Evolutionary conservation across 2,113 vertebrate species (phyloP).

Genomic region (Myiopsitta monachus): DNA sequence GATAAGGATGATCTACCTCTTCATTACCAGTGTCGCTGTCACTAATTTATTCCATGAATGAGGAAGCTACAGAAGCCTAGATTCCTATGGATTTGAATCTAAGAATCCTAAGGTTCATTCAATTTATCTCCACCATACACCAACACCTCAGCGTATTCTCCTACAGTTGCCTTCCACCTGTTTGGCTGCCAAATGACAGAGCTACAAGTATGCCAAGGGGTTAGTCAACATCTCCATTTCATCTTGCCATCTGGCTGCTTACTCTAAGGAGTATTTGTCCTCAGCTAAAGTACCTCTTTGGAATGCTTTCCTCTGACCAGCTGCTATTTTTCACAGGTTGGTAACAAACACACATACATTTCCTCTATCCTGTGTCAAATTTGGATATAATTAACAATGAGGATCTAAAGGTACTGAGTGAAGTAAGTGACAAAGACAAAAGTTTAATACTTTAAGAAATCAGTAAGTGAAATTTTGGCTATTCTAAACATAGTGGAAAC

Average conservation of each 20-base stretch:
- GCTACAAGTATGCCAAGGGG: not conserved
- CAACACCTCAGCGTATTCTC: not conserved
- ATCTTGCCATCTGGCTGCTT: not conserved
- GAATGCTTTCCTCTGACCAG: not conserved
- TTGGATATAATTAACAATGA: not conserved
- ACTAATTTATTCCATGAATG: not conserved
- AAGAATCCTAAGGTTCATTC: not conserved
- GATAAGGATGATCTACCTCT: not conserved
- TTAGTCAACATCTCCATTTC: not conserved
- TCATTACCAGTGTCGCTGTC: not conserved
- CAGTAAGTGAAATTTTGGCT: not conserved
- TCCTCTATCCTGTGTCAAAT: not conserved
- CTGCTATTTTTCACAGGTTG: not conserved
- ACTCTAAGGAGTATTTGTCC: not conserved
- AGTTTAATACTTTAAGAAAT: not conserved
- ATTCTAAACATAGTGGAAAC: not conserved
- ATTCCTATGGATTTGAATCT: not conserved
- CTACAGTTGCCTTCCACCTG: not conserved
- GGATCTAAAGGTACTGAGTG: not conserved
- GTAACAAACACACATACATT: not conserved
- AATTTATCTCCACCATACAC: not conserved
- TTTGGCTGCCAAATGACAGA: not conserved
- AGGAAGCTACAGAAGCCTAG: not conserved
- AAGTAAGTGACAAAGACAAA: not conserved
- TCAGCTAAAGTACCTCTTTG: not conserved